These are phyloP conservation scores for Progne subis DNA, from an alignment of 2,113 vertebrate genomes.

Conservation along the genomic window DNA sequence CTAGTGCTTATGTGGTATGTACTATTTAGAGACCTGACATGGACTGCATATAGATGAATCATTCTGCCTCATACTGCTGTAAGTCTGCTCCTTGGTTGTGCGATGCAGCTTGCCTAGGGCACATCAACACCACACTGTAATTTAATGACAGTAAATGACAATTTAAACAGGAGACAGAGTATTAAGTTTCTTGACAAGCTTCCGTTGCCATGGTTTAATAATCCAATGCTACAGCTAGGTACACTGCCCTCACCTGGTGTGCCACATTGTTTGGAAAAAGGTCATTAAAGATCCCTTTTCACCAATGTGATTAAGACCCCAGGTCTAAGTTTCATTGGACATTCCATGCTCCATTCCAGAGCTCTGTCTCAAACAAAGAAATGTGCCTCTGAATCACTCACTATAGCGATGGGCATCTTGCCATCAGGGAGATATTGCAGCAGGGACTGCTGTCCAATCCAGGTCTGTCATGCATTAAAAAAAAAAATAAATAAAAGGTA, in stretches of 20 bases:
- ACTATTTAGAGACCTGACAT: not conserved
- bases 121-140: not conserved
- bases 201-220: not conserved
- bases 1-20: not conserved
- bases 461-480: not conserved
- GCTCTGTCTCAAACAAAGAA: constrained; percentile 28
- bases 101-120: not conserved
- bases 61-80: not conserved
- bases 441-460: constrained; percentile 29
- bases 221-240: not conserved
- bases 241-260: not conserved
- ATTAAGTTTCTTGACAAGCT: not conserved
- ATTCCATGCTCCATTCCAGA: not conserved
- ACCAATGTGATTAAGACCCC: not conserved
- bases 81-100: not conserved
- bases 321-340: constrained; percentile 34
- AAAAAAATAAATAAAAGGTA: not conserved
- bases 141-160: not conserved
- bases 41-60: not conserved
- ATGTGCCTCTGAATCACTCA: constrained; percentile 48
- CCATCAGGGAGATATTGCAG: constrained; percentile 19
- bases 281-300: not conserved
- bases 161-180: not conserved
- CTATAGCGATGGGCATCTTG: constrained; percentile 34
- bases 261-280: not conserved